Percentiles rank a stretch among this genome's conserved stretches.
These are phyloP conservation scores for Grammomys dolichurus DNA, from an alignment of 2,113 vertebrate species.

Conservation along the genomic window DNA sequence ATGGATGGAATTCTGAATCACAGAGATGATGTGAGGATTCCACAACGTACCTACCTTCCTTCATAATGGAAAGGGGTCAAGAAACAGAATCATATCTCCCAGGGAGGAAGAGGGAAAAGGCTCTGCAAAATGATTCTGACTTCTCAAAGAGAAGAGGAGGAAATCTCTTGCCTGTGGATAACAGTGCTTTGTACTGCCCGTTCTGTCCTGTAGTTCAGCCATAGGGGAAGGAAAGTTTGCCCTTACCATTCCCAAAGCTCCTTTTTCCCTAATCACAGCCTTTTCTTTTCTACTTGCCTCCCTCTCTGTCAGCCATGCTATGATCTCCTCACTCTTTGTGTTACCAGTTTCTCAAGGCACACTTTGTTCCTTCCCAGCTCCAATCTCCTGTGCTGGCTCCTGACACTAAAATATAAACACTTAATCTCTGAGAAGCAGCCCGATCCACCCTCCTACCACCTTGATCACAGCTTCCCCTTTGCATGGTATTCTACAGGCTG, in stretches of 20 bases:
- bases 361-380: neutral
- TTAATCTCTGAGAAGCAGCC: neutral
- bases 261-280: neutral
- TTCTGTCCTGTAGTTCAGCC: neutral
- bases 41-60: neutral
- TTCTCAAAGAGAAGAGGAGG: neutral
- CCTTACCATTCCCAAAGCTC: neutral
- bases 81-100: neutral
- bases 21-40: neutral
- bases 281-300: neutral
- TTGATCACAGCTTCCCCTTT: neutral
- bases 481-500: accelerated
- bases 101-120: neutral
- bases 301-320: accelerated
- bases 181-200: neutral
- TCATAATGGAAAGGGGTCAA: neutral
- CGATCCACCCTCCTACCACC: accelerated
- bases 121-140: neutral
- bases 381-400: neutral
- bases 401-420: neutral
- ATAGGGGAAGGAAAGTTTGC: neutral
- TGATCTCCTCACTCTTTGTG: accelerated
- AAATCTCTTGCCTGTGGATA: neutral
- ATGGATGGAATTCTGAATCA: neutral
- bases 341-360: neutral